phyloP scores from a whole-genome alignment of 2,113 vertebrate species.

The Turnix velox region DNA sequence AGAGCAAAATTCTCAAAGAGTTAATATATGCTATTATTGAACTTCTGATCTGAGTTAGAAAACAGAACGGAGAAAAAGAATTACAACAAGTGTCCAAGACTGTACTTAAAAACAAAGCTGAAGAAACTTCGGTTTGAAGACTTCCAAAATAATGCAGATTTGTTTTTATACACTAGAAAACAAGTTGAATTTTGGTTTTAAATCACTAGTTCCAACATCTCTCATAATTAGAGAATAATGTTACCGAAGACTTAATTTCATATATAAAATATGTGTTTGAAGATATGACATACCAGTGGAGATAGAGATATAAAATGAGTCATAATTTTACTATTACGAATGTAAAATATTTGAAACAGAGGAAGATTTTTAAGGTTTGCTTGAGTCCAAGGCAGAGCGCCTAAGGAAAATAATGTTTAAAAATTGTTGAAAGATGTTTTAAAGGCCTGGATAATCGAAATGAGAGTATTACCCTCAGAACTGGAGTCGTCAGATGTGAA shows the following conservation, averaged over 20 bases:
- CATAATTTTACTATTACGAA: neutral
- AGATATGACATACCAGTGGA: rapidly evolving
- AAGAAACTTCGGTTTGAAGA: neutral
- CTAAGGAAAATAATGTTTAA: neutral
- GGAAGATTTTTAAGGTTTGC: neutral
- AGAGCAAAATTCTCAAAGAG: neutral
- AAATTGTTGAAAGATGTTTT: neutral
- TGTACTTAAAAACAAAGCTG: neutral
- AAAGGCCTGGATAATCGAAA: neutral
- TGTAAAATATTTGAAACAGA: neutral
- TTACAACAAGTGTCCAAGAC: neutral
- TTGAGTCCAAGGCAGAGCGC: neutral
- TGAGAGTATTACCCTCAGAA: neutral
- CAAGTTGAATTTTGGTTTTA: neutral
- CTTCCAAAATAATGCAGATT: neutral
- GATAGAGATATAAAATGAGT: neutral
- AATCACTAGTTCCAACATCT: neutral
- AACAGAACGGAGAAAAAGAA: neutral
- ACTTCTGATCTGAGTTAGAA: neutral
- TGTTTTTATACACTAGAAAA: neutral
- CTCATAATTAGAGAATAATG: neutral
- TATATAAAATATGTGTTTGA: neutral
- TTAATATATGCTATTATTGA: neutral
- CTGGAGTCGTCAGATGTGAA: neutral
- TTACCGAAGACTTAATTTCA: neutral